Conservation (phyloP, 2,113 vertebrate species). For the Prochilodus magdalenae region DNA sequence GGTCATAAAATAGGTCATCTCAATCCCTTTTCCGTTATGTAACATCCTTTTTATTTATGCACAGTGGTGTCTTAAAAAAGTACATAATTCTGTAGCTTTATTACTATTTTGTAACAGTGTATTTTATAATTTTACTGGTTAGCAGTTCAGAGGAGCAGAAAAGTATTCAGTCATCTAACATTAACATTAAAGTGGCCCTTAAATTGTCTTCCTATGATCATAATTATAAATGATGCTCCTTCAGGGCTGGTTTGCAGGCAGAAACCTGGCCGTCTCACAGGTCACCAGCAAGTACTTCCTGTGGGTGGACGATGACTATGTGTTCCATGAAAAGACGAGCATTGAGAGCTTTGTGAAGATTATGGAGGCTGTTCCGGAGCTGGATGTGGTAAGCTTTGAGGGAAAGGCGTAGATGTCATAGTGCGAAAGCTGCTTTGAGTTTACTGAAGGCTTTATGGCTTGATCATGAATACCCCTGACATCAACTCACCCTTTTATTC, state of each 20-base stretch:
- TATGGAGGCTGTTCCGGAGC: conserved; percentile 71
- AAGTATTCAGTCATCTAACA: too few relatives aligned
- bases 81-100: too few relatives aligned
- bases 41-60: too few relatives aligned
- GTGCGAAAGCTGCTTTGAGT: neutral
- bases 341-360: conserved; percentile 79
- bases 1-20: too few relatives aligned
- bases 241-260: conserved; percentile 85
- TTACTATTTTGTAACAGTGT: too few relatives aligned
- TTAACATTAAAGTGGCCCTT: too few relatives aligned
- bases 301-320: conserved; percentile 83
- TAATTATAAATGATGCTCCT: neutral
- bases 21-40: too few relatives aligned
- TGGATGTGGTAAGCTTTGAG: conserved; percentile 77
- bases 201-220: neutral
- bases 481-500: neutral
- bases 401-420: neutral
- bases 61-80: too few relatives aligned
- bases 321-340: conserved; percentile 72
- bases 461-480: neutral
- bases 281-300: conserved; percentile 82
- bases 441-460: neutral
- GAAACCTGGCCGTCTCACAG: conserved; percentile 80
- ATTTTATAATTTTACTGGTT: too few relatives aligned
- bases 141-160: too few relatives aligned